Base-by-base conservation (phyloP, 92 coral and sea anemone genomes). In the Phenganax marumi region DNA sequence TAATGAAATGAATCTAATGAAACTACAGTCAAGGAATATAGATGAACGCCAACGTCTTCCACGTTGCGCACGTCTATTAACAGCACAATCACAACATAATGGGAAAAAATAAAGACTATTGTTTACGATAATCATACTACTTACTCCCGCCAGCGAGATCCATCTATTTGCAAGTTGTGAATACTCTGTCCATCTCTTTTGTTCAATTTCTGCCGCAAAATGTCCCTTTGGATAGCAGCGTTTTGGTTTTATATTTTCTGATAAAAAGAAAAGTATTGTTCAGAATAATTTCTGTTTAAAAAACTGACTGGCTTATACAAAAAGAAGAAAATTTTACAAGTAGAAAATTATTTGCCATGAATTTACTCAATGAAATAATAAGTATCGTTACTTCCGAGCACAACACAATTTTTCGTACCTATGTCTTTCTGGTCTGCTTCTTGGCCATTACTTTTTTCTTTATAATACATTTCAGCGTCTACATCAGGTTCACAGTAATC, bases 111-210 rank as follows among this genome's bases (percentile, higher is more conserved):
- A 56, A 14, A 14, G 21, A 19, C 63, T 19, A 6, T 0, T 3
- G 21, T 14, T 66, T 23, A 39, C 73, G 14, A 68, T 12, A 8
- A 68, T 25, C 0, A 2, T 12, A 39, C n/a, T 8, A 87, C 98
- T 91, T 81, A 92, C 98, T 92, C 98, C 98, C 11, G 91, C 94
- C 53, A 95, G 86, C 18, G 98, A 95, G 53, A 95, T 94, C 98
- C 98, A 95, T 85, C 98, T 83, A 73, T 95, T 95, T 62, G 96
- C 90, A 39, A 95, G 84, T 66, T 92, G 97, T 0, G 98, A 95
- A 79, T 91, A 95, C 65, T 87, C 91, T 19, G 98, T 89, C 10
- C 96, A 90, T 7, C 96, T 95, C 47, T 92, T 91, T 51, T 91
- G 93, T 48, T 92, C 98, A 7, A 95, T 95, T 71, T 95, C 98